Conservation (phyloP, 2,113 vertebrate species). For the Catharus bicknelli region DNA sequence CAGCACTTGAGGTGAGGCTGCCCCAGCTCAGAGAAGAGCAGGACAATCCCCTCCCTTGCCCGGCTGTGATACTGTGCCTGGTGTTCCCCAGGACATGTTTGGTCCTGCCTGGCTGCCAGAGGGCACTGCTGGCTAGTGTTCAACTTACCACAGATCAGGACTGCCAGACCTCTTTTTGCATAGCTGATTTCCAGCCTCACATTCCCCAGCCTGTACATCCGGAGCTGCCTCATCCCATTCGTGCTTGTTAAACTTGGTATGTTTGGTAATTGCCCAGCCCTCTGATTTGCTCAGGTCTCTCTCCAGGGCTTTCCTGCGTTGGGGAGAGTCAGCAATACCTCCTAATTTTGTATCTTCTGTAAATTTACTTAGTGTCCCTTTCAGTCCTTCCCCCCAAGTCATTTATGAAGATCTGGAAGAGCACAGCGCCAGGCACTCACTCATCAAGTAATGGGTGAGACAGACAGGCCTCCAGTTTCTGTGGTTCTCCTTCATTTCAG, state of each 20-base stretch:
- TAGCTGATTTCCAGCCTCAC: not conserved
- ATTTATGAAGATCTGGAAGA: not conserved
- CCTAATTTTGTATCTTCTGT: not conserved
- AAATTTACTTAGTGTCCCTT: not conserved
- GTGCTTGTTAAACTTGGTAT: fast-evolving
- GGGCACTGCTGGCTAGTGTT: fast-evolving
- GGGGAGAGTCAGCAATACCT: not conserved
- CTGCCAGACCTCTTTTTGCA: not conserved
- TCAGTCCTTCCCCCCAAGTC: fast-evolving
- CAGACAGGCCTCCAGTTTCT: not conserved
- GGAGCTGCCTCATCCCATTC: too few species aligned
- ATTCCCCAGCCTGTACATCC: not conserved
- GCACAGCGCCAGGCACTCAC: not conserved
- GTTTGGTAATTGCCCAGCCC: not conserved
- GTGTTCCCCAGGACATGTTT: fast-evolving
- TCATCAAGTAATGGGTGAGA: not conserved
- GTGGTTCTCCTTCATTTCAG: fast-evolving
- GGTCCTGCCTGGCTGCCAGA: not conserved
- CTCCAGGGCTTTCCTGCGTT: not conserved
- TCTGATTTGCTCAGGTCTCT: not conserved
- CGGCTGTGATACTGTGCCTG: fast-evolving
- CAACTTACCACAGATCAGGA: fast-evolving
- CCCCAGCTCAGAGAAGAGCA: not conserved
- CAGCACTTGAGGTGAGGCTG: fast-evolving
- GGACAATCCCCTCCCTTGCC: not conserved